Percentiles rank a stretch among this genome's conserved stretches.
phyloP scores from a whole-genome alignment of 2,113 vertebrate genomes.

The Tinamus guttatus region DNA sequence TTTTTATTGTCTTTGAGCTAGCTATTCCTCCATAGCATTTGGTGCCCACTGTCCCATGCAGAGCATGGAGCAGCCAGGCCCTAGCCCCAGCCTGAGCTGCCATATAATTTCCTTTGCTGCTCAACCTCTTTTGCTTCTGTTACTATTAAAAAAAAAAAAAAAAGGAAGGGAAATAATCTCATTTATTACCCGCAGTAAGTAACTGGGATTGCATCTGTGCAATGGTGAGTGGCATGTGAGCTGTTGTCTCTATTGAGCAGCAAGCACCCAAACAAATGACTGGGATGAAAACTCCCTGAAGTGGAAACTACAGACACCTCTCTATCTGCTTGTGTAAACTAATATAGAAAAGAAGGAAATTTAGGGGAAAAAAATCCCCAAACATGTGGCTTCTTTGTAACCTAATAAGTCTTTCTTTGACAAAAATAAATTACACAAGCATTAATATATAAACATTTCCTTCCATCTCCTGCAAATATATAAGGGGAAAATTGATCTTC shows the following conservation, averaged over 20 bases:
- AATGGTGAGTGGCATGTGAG: neutral
- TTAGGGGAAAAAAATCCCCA: accelerated
- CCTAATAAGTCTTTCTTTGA: conserved; percentile 2
- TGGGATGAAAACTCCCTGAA: conserved; percentile 35
- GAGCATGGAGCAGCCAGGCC: neutral
- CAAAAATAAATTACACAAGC: neutral
- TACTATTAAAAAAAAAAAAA: neutral
- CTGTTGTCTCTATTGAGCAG: neutral
- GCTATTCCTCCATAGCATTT: neutral
- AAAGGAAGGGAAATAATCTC: neutral
- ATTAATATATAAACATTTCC: neutral
- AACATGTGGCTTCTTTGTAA: neutral
- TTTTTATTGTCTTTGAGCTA: neutral
- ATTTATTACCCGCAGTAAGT: neutral
- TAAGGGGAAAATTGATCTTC: neutral
- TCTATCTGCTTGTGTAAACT: neutral
- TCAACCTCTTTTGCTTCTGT: neutral
- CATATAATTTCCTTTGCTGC: neutral
- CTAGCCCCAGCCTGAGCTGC: too few relatives aligned
- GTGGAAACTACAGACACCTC: neutral
- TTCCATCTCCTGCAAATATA: neutral
- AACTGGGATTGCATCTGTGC: neutral
- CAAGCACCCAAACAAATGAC: neutral
- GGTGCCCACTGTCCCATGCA: neutral
- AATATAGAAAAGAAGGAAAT: neutral